Evolutionary conservation across 2,888 invertebrate species (phyloP), one percentile per base, ranked within the genome.

Genomic region (Lasioglossum calceatum): DNA sequence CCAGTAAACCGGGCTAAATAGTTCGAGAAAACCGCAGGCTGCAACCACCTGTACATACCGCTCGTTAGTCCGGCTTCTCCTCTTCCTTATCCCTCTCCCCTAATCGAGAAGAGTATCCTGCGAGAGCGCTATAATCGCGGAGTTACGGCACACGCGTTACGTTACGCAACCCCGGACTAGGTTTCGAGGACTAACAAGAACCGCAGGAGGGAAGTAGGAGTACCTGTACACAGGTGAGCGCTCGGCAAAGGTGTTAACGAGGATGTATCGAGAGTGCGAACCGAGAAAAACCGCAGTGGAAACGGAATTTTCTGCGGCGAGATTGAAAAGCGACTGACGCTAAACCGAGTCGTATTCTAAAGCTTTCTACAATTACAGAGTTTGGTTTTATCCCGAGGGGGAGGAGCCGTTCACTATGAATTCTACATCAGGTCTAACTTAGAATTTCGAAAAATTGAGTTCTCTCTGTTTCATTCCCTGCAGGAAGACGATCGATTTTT

Each of bases 141-240:
- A 44, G 14, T 81, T 81, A 81, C 61, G 32, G 36, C 23, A 54
- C 50, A 42, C 32, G 47, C 32, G 47, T 80, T 81, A 39, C 32
- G 39, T 83, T 83, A 76, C 81, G 71, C 39, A 83, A 83, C 83
- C 12, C 4, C 23, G 54, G 32, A 32, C 71, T 71, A 27, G 71
- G 47, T 71, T 81, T 61, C 71, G 50, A 72, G 71, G 47, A 76
- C 54, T 80, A 80, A 83, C 81, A 75, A 75, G 75, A 23, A 75
- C 61, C 71, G 32, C 39, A 19, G 16, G 7, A 16, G n/a, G n/a
- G 3, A 16, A 16, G 64, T 50, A n/a, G 50, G 4, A 12, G 32
- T 10, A 72, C 42, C 71, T 80, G 47, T 61, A 61, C 39, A 80
- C 81, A 80, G 71, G 80, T 75, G 61, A 83, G 74, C 19, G 27